Evolutionary conservation across 2,113 vertebrate genomes (phyloP), one percentile per base, ranked within the genome.

Genomic region (Oncorhynchus keta): DNA sequence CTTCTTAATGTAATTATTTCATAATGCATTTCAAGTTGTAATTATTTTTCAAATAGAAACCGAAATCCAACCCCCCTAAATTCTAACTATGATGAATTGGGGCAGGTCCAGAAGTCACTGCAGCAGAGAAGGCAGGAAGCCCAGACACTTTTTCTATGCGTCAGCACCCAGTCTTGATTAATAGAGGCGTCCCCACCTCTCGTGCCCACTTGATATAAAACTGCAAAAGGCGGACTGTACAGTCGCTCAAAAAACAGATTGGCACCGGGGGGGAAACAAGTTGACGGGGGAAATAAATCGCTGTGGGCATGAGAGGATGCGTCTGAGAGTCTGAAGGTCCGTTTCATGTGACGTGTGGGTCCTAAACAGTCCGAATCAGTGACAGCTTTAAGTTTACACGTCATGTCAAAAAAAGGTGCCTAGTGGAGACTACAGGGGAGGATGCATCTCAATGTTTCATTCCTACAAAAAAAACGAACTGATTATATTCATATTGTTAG

Each of bases 161-260:
- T 90, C 79, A 84, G 84, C 83, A 85, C 75, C 82, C 20, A 66
- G 74, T 35, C 73, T 71, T 86, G 84, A 87, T 82, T 82, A 82
- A 84, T 83, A 30, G 73, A 45, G 32, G 24, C 22, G 48, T 51
- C 22, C 8, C 61, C 48, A 64, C 61, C 72, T 71, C 45, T 71
- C 12, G 32, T 75, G 32, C 70, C 68, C 76, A 65, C 65, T 32
- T 51, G 3, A 64, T 16, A 20, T 16, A 39, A 73, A 59, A 32
- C 18, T 18, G 65, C n/a, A 51, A 69, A 72, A 59, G 20, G 32
- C 30, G 9, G 8, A 26, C 30, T 1, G 26, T n/a, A n/a, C 3
- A 39, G 1, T 67, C 65, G 11, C 16, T n/a, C 39, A 32, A 65
- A 28, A 22, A 24, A 59, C 14, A 1, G 51, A 73, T 64, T 69